Base-by-base conservation (phyloP, 2,888 invertebrate genomes). In the Pollenia labialis region DNA sequence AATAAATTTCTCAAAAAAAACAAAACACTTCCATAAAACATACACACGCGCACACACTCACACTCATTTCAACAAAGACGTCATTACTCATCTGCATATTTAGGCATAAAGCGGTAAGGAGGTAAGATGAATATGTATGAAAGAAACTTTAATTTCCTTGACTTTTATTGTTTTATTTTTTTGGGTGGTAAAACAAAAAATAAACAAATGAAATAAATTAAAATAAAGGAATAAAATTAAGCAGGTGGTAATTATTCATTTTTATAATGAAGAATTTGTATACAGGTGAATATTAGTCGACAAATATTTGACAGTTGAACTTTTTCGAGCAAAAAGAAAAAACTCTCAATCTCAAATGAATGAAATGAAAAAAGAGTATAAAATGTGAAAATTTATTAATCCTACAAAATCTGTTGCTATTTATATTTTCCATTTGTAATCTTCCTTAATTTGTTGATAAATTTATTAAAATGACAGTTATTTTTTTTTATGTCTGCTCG, bases 91-190 rank as follows among this genome's bases (percentile, higher is more conserved):
- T 81, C 40, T 14, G 40, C 52, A 60, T 46, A 42, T 52, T 72
- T 68, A 10, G 48, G 12, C 69, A 62, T 60, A 64, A 71, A 60
- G 16, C 46, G 42, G 44, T 71, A 64, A 68, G 44, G 68, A 72
- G 54, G 46, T 42, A n/a, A 58, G 52, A 64, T 60, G 68, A 66
- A 56, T 64, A 52, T n/a, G 23, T 60, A 71, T 48, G 1, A 69
- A 74, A 56, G 16, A 82, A n/a, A 60, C n/a, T 62, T 64, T 54
- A 46, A 58, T 77, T 84, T 87, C 87, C 84, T 81, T 77, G 69
- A 87, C 40, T 81, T 84, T 81, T 69, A 56, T 71, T 64, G 16
- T 74, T 69, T 68, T 14, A 3, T 44, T 16, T 40, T 64, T 79
- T 62, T 54, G 42, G 56, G 60, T 72, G 66, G 42, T 56, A 44